phyloP scores from a whole-genome alignment of 1,140 invertebrate genomes.

The Drosophila repletoides region DNA sequence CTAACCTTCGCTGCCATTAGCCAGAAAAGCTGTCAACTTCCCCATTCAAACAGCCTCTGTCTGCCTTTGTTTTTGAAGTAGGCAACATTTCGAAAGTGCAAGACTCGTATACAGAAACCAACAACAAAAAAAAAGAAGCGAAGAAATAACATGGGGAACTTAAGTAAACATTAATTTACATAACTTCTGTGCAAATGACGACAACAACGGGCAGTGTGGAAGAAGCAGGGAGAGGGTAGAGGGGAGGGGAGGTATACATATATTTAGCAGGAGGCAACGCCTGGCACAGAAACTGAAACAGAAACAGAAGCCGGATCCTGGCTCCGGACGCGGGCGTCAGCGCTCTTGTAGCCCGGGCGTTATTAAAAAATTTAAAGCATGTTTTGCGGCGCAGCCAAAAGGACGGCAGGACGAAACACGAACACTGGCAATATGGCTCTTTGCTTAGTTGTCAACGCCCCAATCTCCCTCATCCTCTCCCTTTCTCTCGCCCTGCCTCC shows the following conservation, averaged over 20 bases:
- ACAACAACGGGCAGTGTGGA: conserved; percentile 42
- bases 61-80: conserved; percentile 78
- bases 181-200: conserved; percentile 81
- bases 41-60: conserved; percentile 26
- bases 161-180: conserved; percentile 83
- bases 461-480: conserved; percentile 8
- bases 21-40: conserved; percentile 16
- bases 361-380: conserved; percentile 82
- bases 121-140: conserved; percentile 34
- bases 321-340: conserved; percentile 73
- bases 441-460: conserved; percentile 74
- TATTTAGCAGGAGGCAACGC: too few relatives aligned
- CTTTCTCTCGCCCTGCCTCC: conserved; percentile 12
- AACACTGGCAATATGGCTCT: conserved; percentile 55
- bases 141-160: conserved; percentile 81
- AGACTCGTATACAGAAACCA: conserved; percentile 37
- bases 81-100: conserved; percentile 74
- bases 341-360: conserved; percentile 73
- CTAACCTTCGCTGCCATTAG: conserved; percentile 55
- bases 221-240: not conserved
- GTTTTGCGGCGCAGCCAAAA: conserved; percentile 67
- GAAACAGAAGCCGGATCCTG: conserved; percentile 67
- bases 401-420: conserved; percentile 5
- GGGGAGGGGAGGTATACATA: too few relatives aligned
- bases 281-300: conserved; percentile 27